phyloP scores from a whole-genome alignment of 2,113 vertebrate genomes.

The Glaucidium brasilianum region DNA sequence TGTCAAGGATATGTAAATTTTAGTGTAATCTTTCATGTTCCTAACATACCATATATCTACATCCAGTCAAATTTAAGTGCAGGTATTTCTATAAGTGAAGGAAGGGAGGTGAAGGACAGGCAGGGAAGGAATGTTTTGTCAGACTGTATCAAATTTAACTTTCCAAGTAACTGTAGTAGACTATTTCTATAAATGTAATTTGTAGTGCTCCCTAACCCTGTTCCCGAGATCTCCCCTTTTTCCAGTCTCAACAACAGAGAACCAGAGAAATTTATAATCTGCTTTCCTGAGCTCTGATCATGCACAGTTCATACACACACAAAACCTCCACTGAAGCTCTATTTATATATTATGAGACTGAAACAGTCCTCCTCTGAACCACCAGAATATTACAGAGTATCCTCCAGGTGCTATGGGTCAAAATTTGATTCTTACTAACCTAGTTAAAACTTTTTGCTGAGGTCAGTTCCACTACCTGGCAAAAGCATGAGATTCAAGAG shows the following conservation, averaged over 20 bases:
- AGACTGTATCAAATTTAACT: neutral
- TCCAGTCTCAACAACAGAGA: neutral
- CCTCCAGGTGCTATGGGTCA: neutral
- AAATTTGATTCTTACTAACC: neutral
- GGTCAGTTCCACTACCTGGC: neutral
- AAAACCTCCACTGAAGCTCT: neutral
- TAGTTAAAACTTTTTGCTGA: neutral
- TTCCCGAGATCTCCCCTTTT: neutral
- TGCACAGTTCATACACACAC: neutral
- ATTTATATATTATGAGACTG: neutral
- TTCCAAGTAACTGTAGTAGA: neutral
- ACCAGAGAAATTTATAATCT: neutral
- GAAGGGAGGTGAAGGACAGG: neutral
- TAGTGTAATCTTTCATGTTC: neutral
- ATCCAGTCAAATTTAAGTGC: neutral
- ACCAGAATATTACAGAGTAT: neutral
- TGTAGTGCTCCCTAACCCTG: neutral
- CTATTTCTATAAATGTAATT: neutral
- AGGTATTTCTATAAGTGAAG: neutral
- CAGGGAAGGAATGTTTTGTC: neutral
- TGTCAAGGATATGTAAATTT: neutral
- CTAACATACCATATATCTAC: neutral
- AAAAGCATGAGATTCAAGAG: neutral
- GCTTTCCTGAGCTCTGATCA: neutral
- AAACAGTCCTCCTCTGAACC: neutral